Evolutionary conservation across 2,888 invertebrate genomes (phyloP).

Genomic region (Mythimna impura): DNA sequence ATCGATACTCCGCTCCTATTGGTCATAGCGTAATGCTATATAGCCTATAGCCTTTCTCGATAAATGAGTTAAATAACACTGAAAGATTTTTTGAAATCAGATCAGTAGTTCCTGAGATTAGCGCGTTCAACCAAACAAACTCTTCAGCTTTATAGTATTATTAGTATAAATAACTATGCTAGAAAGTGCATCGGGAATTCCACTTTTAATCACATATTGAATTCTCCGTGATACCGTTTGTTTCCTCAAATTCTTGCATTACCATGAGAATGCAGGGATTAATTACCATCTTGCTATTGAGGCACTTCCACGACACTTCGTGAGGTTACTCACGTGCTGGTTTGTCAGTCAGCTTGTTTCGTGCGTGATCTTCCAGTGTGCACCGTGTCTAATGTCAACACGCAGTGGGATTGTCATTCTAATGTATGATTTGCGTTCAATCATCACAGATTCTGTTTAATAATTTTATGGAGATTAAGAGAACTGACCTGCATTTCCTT

Average conservation of each 20-base stretch:
- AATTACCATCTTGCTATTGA: slow-evolving; percentile 47
- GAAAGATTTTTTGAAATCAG: too few relatives aligned
- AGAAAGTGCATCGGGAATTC: neutral
- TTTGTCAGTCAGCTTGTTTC: slow-evolving; percentile 48
- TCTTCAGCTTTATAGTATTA: too few relatives aligned
- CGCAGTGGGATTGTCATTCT: slow-evolving; percentile 45
- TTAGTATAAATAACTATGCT: neutral
- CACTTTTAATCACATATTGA: neutral
- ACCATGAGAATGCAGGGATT: slow-evolving; percentile 59
- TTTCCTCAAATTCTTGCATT: slow-evolving; percentile 53
- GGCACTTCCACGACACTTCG: slow-evolving; percentile 55
- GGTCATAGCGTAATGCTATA: too few relatives aligned
- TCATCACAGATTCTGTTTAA: neutral
- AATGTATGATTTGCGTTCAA: slow-evolving; percentile 23
- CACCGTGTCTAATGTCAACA: slow-evolving; percentile 56
- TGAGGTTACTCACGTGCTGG: slow-evolving; percentile 65
- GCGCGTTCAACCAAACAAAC: too few relatives aligned
- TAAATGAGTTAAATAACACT: too few relatives aligned
- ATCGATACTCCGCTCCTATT: too few relatives aligned
- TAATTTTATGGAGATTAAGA: neutral
- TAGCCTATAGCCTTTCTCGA: too few relatives aligned
- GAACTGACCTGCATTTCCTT: neutral
- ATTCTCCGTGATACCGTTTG: slow-evolving; percentile 16
- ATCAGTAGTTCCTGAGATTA: too few relatives aligned
- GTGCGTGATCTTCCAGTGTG: slow-evolving; percentile 46